These are phyloP conservation scores for Teleogryllus oceanicus DNA, from an alignment of 2,888 invertebrate species.

Conservation along the genomic window DNA sequence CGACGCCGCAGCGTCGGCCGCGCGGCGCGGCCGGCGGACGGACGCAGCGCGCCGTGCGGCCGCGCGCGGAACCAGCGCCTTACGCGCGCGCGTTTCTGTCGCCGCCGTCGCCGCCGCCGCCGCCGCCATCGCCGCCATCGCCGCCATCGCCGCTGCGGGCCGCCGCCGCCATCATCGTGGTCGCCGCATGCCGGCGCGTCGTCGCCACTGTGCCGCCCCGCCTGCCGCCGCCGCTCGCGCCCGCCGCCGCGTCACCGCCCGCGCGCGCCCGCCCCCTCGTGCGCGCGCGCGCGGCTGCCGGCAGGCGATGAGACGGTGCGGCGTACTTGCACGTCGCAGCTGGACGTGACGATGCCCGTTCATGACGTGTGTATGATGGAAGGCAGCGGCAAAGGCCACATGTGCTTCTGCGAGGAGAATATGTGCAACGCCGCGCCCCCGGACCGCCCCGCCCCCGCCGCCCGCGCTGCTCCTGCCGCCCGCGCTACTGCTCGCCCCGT, in stretches of 20 bases:
- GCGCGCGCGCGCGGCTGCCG: not conserved
- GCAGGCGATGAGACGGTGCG: conserved; percentile 85
- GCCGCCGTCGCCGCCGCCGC: not conserved
- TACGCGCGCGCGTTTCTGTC: not conserved
- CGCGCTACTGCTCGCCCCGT: not conserved
- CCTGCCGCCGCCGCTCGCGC: not conserved
- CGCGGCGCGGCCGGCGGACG: no score
- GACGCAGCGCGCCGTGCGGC: not conserved
- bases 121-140: not conserved
- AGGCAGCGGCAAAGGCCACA: conserved; percentile 95
- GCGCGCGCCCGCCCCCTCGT: conserved; percentile 43
- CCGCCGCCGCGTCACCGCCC: not conserved
- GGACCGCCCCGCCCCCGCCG: conserved; percentile 26
- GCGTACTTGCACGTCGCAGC: conserved; percentile 86
- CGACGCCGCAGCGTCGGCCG: no score
- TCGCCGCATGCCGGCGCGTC: not conserved
- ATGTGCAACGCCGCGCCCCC: conserved; percentile 71
- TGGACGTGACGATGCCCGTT: conserved; percentile 93
- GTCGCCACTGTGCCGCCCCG: not conserved
- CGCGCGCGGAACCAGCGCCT: not conserved
- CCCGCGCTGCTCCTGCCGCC: conserved; percentile 41
- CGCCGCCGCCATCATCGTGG: not conserved
- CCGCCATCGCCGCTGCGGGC: not conserved
- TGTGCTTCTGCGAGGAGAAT: conserved; percentile 98
- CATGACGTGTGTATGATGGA: conserved; percentile 99